phyloP scores from a whole-genome alignment of 2,113 vertebrate species.

The Rhagologus leucostigma region DNA sequence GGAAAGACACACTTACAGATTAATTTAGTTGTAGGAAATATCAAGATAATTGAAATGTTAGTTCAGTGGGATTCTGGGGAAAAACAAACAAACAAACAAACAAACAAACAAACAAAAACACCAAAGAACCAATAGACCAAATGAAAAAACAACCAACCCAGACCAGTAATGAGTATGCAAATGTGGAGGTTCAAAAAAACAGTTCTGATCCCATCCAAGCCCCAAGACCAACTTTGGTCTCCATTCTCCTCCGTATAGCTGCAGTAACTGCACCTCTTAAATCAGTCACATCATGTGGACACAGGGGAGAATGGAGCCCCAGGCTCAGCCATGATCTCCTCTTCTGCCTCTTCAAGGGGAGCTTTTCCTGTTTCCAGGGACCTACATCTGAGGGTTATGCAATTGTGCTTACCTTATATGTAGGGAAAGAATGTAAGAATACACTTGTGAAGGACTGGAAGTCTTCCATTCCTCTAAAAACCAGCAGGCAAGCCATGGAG shows the following conservation, averaged over 20 bases:
- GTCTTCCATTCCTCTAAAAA: background rate
- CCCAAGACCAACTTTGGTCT: background rate
- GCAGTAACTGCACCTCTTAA: background rate
- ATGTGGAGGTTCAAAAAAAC: background rate
- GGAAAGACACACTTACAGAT: background rate
- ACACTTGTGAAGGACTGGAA: background rate
- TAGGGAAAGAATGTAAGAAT: background rate
- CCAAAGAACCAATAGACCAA: background rate
- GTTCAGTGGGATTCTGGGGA: background rate
- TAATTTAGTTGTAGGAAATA: background rate
- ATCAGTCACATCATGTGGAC: background rate
- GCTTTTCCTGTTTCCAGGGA: background rate
- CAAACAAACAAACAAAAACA: too few species aligned
- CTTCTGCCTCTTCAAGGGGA: background rate
- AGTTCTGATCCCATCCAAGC: background rate
- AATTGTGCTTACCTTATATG: background rate
- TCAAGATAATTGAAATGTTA: background rate
- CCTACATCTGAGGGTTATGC: background rate
- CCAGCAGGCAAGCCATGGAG: background rate
- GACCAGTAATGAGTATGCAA: background rate
- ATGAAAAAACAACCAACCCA: background rate
- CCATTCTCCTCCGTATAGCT: background rate
- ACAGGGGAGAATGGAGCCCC: background rate
- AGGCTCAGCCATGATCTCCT: background rate
- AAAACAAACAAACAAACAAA: background rate